These are phyloP conservation scores for Parambassis ranga DNA, from an alignment of 2,797 vertebrate genomes.

Conservation along the genomic window DNA sequence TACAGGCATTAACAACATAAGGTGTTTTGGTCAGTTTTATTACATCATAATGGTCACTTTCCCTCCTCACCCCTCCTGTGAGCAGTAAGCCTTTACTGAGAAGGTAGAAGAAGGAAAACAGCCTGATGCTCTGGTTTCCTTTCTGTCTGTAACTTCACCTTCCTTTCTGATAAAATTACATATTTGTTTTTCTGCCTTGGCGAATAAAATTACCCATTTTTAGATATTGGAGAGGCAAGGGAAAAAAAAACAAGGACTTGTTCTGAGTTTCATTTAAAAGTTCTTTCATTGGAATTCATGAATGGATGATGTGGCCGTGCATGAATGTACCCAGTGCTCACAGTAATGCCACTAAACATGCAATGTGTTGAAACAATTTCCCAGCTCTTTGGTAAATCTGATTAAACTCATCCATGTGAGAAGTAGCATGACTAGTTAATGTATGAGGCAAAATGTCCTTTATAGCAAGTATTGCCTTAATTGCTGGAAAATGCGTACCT, in stretches of 20 bases:
- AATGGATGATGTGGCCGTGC: conserved; percentile 37
- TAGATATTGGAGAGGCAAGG: not conserved
- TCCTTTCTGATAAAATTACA: not conserved
- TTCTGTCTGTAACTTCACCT: not conserved
- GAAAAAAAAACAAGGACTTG: conserved; percentile 4
- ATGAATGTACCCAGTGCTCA: conserved; percentile 47
- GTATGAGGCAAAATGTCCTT: conserved; percentile 44
- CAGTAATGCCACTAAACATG: conserved; percentile 42
- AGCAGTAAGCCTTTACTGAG: conserved; percentile 35
- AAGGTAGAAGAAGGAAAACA: conserved; percentile 9
- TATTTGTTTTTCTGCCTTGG: not conserved
- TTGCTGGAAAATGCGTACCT: conserved; percentile 37
- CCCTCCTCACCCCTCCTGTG: not conserved
- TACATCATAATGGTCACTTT: conserved; percentile 2
- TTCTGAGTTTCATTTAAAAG: no score
- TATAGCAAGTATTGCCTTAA: conserved; percentile 49
- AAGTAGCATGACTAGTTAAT: conserved; percentile 43
- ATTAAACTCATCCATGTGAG: conserved; percentile 64
- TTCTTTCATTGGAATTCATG: conserved; percentile 16
- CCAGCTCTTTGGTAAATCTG: conserved; percentile 48
- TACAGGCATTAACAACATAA: not conserved
- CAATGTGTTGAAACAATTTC: conserved; percentile 47
- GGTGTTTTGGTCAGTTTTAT: not conserved
- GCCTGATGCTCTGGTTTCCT: conserved; percentile 2
- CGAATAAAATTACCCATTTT: not conserved